phyloP scores from a whole-genome alignment of 2,113 vertebrate genomes.

The Sceloporus tristichus region DNA sequence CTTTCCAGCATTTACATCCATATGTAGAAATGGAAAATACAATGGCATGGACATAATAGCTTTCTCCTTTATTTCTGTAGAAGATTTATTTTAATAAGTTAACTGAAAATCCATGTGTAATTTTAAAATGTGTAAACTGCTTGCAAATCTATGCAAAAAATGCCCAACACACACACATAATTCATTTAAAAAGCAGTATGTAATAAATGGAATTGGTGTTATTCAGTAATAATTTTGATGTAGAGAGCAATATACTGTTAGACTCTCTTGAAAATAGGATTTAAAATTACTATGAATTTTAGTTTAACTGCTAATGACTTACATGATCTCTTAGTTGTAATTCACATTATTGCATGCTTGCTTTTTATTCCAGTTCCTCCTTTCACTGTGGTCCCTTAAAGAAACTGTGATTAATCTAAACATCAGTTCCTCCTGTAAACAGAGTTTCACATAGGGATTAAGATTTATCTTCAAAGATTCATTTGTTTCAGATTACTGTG shows the following conservation, averaged over 20 bases:
- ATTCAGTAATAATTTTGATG: too few relatives aligned
- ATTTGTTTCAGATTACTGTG: neutral
- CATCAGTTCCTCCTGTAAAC: neutral
- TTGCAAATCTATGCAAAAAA: too few relatives aligned
- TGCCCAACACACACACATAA: too few relatives aligned
- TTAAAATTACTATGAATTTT: conserved; percentile 1
- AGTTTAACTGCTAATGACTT: conserved; percentile 56
- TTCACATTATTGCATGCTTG: neutral
- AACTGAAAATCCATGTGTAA: too few relatives aligned
- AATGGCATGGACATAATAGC: too few relatives aligned
- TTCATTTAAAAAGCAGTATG: too few relatives aligned
- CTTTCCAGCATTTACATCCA: too few relatives aligned
- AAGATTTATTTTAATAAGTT: too few relatives aligned
- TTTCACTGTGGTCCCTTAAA: conserved; percentile 45
- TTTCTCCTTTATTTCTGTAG: too few relatives aligned
- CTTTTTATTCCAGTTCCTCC: conserved; percentile 33
- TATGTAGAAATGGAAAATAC: too few relatives aligned
- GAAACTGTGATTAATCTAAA: neutral
- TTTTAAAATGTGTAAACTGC: too few relatives aligned
- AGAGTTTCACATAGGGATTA: neutral
- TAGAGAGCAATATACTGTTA: neutral
- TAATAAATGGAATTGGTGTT: too few relatives aligned
- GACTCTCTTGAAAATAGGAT: neutral
- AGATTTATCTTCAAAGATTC: neutral
- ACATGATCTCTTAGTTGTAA: neutral